Evolutionary conservation across 2,888 invertebrate genomes (phyloP).

Genomic region (Andrena flavipes): DNA sequence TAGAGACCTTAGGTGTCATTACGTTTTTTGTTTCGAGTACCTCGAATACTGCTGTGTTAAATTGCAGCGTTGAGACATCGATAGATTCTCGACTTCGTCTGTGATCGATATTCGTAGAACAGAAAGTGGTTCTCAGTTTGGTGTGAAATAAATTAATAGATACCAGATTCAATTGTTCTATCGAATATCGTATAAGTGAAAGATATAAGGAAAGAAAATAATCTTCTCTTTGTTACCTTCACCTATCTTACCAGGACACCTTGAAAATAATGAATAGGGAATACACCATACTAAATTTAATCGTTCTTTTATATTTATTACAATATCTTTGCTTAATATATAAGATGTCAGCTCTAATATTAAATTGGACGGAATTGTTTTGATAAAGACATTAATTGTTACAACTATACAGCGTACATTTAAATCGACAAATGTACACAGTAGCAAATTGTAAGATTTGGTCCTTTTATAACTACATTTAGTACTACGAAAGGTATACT

Average conservation of each 20-base stretch:
- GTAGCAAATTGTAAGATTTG: slow-evolving; percentile 18
- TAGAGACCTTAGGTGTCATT: slow-evolving; percentile 4
- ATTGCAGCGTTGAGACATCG: slow-evolving; percentile 12
- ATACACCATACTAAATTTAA: neutral
- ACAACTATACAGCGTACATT: slow-evolving; percentile 15
- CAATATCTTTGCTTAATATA: neutral
- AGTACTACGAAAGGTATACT: slow-evolving; percentile 16
- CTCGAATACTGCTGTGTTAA: slow-evolving; percentile 11
- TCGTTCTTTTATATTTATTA: slow-evolving; percentile 4
- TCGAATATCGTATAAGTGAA: too few species aligned
- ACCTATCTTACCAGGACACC: neutral
- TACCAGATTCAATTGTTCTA: too few species aligned
- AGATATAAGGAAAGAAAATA: too few species aligned
- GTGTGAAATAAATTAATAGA: neutral
- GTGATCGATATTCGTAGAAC: neutral
- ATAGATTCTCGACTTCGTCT: slow-evolving; percentile 14
- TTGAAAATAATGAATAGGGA: too few species aligned
- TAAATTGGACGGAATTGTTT: slow-evolving; percentile 52
- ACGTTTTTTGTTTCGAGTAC: slow-evolving; percentile 42
- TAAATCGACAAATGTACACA: slow-evolving; percentile 3
- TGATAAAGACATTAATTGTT: slow-evolving; percentile 46
- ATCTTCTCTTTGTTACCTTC: neutral
- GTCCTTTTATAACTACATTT: neutral
- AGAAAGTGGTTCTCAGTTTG: neutral
- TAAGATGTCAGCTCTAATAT: slow-evolving; percentile 4